phyloP scores from a whole-genome alignment of 2,113 vertebrate genomes.

The Grus americana region DNA sequence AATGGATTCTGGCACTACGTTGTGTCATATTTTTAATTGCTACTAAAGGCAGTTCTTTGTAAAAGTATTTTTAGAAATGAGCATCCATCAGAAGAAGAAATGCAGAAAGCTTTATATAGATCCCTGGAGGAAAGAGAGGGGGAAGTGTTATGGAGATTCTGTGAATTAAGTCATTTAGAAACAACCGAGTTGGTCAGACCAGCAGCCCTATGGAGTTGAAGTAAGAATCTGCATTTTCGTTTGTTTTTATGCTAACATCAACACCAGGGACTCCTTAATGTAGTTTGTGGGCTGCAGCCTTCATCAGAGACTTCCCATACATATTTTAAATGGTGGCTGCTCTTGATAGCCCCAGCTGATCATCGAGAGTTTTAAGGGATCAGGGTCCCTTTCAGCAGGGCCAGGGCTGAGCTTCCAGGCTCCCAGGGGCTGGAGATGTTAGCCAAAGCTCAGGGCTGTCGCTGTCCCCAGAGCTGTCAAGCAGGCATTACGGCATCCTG shows the following conservation, averaged over 20 bases:
- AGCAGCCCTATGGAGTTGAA: not conserved
- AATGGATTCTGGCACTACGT: not conserved
- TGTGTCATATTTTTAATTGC: not conserved
- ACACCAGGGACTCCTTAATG: not conserved
- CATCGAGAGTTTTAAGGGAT: not conserved
- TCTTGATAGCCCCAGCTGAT: not conserved
- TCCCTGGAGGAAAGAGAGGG: not conserved
- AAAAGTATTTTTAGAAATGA: conserved; percentile 12
- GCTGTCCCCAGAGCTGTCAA: not conserved
- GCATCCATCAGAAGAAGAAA: not conserved
- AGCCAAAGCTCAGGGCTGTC: not conserved
- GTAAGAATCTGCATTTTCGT: not conserved
- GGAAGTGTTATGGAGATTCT: not conserved
- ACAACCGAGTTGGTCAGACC: not conserved
- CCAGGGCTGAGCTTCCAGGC: fast-evolving
- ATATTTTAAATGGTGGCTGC: not conserved
- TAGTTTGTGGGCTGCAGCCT: not conserved
- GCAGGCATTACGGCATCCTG: fast-evolving
- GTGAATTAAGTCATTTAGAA: not conserved
- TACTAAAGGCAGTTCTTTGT: not conserved
- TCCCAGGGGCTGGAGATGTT: not conserved
- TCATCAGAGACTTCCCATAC: not conserved
- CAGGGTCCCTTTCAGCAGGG: not conserved
- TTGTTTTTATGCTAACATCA: not conserved
- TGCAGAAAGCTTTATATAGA: conserved; percentile 5